Conservation (phyloP, 1,140 invertebrate species). For the Caenorhabditis tropicalis region DNA sequence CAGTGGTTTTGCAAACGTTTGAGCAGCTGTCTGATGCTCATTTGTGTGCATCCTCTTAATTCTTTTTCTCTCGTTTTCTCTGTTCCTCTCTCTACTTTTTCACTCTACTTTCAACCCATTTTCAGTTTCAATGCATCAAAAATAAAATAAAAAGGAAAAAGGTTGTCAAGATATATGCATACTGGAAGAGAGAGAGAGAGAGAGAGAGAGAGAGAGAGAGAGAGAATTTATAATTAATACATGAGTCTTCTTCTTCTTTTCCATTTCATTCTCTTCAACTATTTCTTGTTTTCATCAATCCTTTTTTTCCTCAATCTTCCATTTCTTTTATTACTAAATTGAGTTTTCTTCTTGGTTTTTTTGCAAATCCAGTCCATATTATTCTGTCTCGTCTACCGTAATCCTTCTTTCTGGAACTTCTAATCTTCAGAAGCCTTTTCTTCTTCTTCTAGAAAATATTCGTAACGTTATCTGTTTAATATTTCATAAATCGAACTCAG, state of each 20-base stretch:
- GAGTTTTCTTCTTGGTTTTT: not conserved
- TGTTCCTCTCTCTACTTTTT: not conserved
- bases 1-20: constrained; percentile 42
- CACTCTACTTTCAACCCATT: not conserved
- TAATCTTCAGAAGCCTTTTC: not conserved
- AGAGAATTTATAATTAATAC: constrained; percentile 29
- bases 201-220: not conserved
- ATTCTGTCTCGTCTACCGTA: not conserved
- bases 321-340: not conserved
- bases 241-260: not conserved
- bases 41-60: constrained; percentile 27
- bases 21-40: constrained; percentile 31
- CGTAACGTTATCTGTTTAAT: too few species aligned
- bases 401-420: not conserved
- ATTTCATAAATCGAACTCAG: too few species aligned
- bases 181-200: not conserved
- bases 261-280: not conserved
- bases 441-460: too few species aligned
- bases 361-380: not conserved
- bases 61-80: constrained; percentile 13
- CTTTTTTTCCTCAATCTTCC: not conserved
- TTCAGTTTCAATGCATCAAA: constrained; percentile 2
- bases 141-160: not conserved
- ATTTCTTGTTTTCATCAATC: not conserved
- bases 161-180: not conserved